Evolutionary conservation across 1,140 invertebrate species (phyloP).

Genomic region (Caerostris extrusa): DNA sequence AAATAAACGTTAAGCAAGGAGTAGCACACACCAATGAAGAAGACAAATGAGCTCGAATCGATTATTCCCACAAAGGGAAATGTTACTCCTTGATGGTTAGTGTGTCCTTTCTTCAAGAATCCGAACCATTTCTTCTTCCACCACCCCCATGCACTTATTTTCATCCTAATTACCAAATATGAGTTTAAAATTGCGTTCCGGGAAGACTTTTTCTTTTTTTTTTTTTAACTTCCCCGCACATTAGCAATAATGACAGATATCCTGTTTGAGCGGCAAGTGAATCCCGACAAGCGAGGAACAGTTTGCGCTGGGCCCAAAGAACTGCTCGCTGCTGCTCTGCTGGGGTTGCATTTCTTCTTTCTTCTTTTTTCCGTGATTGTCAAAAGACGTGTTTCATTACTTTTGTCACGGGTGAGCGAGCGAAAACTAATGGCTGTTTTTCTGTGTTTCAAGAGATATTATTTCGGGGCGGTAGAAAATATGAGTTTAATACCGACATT

Average conservation of each 20-base stretch:
- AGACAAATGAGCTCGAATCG: too few species aligned
- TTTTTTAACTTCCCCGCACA: background rate
- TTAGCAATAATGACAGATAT: constrained; percentile 35
- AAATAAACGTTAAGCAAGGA: too few species aligned
- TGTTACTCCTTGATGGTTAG: too few species aligned
- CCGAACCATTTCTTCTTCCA: background rate
- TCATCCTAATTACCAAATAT: constrained; percentile 46
- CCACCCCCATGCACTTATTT: background rate
- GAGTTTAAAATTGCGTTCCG: constrained; percentile 26
- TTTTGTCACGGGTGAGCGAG: too few species aligned
- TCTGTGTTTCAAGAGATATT: constrained; percentile 1
- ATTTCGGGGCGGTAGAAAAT: background rate
- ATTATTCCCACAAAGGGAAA: too few species aligned
- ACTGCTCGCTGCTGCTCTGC: too few species aligned
- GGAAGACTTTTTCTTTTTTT: background rate
- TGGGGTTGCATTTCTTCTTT: too few species aligned
- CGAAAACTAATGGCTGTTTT: constrained; percentile 21
- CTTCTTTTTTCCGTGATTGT: too few species aligned
- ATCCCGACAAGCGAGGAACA: background rate
- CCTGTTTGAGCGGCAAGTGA: background rate
- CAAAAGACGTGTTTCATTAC: too few species aligned
- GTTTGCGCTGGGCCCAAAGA: background rate
- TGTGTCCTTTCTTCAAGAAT: background rate
- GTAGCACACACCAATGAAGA: too few species aligned
- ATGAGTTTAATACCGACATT: background rate